Evolutionary conservation across 2,113 vertebrate species (phyloP).

Genomic region (Corythoichthys intestinalis): DNA sequence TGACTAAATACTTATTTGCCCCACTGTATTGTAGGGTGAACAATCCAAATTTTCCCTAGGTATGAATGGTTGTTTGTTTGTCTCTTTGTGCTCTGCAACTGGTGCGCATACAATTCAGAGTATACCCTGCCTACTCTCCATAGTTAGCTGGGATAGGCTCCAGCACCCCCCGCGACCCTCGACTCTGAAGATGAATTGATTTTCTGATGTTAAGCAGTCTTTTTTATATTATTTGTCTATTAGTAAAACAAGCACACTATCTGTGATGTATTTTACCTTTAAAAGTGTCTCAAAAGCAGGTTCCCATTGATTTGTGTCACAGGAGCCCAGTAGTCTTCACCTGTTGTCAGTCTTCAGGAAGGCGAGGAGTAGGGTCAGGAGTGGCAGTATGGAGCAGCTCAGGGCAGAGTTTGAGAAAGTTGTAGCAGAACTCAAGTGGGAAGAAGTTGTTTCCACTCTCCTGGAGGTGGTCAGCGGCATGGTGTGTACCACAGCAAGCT

Average conservation of each 20-base stretch:
- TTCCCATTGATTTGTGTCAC: slow-evolving; percentile 4
- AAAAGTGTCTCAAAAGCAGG: slow-evolving; percentile 9
- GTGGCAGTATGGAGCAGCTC: slow-evolving; percentile 10
- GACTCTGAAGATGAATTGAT: too few relatives aligned
- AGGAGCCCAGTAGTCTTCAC: slow-evolving; percentile 6
- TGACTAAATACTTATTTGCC: too few relatives aligned
- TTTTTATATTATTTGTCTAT: not conserved
- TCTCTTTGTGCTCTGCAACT: too few relatives aligned
- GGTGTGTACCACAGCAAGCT: not conserved
- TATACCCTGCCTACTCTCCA: too few relatives aligned
- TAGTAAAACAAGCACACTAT: not conserved
- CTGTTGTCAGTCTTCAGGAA: slow-evolving; percentile 6
- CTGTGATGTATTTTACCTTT: not conserved
- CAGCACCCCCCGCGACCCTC: too few relatives aligned
- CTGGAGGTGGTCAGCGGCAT: slow-evolving; percentile 11
- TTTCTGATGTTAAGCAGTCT: too few relatives aligned
- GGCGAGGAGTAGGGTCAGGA: slow-evolving; percentile 4
- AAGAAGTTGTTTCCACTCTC: slow-evolving; percentile 6
- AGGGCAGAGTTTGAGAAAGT: slow-evolving; percentile 14
- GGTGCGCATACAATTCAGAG: too few relatives aligned
- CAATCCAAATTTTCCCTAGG: too few relatives aligned
- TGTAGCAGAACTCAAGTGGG: slow-evolving; percentile 7
- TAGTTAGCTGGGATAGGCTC: too few relatives aligned
- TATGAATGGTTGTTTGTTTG: too few relatives aligned
- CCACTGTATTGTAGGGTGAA: too few relatives aligned